Percentiles rank a stretch among this genome's conserved stretches.
These are phyloP conservation scores for Pocillopora verrucosa DNA, from an alignment of 64 coral and sea anemone species.

Conservation along the genomic window DNA sequence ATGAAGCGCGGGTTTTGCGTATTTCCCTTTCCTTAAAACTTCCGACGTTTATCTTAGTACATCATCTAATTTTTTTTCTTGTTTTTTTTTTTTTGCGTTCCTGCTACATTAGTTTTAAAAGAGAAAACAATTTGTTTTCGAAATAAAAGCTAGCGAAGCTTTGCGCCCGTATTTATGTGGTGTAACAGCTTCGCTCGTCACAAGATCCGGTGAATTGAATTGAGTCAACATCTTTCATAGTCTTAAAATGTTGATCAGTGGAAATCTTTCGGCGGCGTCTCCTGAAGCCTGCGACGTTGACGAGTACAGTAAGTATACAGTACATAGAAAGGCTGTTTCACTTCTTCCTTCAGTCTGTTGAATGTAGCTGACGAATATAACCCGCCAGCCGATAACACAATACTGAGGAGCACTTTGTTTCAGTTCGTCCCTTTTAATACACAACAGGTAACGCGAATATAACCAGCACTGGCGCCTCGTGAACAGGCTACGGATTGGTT, in stretches of 20 bases:
- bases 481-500: constrained; percentile 5
- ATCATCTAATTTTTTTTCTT: neutral
- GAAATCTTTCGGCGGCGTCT: constrained; percentile 7
- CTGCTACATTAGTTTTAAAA: neutral
- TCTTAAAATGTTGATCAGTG: neutral
- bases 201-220: neutral
- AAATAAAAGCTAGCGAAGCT: neutral
- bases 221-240: constrained; percentile 6
- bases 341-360: neutral
- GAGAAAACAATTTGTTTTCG: neutral
- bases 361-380: neutral
- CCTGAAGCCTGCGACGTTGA: neutral
- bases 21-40: neutral
- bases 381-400: too few relatives aligned
- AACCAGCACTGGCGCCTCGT: neutral
- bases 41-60: neutral
- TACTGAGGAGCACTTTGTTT: too few relatives aligned
- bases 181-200: neutral
- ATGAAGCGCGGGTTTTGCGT: too few relatives aligned
- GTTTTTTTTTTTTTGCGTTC: neutral
- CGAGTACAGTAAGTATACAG: neutral
- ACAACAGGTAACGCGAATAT: neutral
- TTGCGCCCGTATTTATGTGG: neutral
- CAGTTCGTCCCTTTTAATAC: too few relatives aligned
- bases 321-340: neutral